Evolutionary conservation across 2,888 invertebrate species (phyloP).

Genomic region (Notodonta dromedarius): DNA sequence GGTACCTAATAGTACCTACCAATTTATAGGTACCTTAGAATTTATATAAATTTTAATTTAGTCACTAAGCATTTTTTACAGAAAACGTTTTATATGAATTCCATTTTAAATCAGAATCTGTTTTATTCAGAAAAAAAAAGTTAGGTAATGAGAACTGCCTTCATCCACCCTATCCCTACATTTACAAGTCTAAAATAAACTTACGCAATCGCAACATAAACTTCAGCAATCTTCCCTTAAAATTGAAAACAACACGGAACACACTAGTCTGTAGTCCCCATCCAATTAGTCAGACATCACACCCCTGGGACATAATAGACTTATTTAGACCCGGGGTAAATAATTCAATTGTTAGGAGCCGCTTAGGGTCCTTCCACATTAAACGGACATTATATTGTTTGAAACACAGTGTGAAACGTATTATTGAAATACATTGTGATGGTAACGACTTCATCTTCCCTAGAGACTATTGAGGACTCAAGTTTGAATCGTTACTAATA

Average conservation of each 20-base stretch:
- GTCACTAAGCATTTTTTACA: no score
- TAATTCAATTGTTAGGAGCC: constrained; percentile 4
- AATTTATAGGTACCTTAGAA: no score
- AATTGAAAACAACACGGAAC: background rate
- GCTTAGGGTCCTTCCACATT: background rate
- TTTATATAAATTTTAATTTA: no score
- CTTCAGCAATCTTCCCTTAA: background rate
- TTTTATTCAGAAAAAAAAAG: no score
- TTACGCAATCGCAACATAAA: background rate
- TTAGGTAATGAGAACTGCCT: no score
- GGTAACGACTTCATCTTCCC: background rate
- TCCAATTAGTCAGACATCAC: constrained; percentile 5
- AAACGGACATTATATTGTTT: constrained; percentile 2
- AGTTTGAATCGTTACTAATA: no score
- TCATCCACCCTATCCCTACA: background rate
- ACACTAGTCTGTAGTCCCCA: constrained; percentile 1
- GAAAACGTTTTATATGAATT: no score
- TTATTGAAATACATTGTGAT: background rate
- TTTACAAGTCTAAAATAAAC: background rate
- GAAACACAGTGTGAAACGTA: background rate
- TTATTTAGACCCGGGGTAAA: constrained; percentile 7
- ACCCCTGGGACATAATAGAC: constrained; percentile 4
- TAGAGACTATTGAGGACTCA: background rate
- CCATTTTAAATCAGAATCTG: no score
- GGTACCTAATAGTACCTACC: no score